A percentile compares a stretch with the other conserved stretches of the same genome.
Conservation (phyloP, 2,113 vertebrate species). For the Cacatua alba region DNA sequence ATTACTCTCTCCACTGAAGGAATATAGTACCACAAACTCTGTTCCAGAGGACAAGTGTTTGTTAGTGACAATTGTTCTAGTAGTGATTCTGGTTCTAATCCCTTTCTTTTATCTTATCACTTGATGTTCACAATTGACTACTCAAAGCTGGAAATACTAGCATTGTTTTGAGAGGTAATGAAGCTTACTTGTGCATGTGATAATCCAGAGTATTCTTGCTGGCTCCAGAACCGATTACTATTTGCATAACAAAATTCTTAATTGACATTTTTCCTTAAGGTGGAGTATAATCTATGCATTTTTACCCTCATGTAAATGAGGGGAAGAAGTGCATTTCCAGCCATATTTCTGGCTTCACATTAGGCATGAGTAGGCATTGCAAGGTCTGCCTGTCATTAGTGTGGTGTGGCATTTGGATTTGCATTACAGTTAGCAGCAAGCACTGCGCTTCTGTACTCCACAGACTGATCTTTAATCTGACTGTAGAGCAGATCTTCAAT, state of each 20-base stretch:
- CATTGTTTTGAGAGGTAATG: background rate
- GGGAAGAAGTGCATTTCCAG: background rate
- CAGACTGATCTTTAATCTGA: background rate
- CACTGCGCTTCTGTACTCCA: background rate
- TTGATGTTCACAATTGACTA: background rate
- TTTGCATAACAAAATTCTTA: background rate
- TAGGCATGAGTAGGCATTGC: background rate
- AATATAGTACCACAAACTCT: background rate
- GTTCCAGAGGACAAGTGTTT: background rate
- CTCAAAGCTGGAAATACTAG: background rate
- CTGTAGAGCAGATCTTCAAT: background rate
- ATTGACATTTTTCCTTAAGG: background rate
- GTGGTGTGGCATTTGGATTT: background rate
- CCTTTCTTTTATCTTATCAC: background rate
- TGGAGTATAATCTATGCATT: background rate
- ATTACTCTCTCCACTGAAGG: background rate
- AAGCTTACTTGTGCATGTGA: rapidly evolving
- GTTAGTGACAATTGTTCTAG: background rate
- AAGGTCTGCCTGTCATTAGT: background rate
- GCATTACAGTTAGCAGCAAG: rapidly evolving
- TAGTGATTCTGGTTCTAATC: background rate
- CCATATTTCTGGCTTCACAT: background rate
- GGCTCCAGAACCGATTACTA: background rate
- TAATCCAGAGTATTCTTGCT: background rate
- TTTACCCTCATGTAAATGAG: background rate